Conservation (phyloP, 2,113 vertebrate species). For the Misgurnus mizolepis region DNA sequence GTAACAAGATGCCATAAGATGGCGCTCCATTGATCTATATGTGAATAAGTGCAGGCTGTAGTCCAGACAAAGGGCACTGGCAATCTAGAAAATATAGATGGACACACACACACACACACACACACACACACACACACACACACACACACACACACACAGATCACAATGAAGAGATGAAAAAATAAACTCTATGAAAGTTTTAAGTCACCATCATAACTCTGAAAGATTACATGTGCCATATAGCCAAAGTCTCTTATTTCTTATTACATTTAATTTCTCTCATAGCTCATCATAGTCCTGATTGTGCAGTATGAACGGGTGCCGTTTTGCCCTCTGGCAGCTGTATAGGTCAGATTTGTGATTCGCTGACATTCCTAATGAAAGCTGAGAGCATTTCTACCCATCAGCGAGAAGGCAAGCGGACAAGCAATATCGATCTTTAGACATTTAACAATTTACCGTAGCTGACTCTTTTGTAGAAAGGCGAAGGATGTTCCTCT, state of each 20-base stretch:
- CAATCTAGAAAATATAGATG: not conserved
- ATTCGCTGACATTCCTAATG: constrained; percentile 19
- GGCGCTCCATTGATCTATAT: not conserved
- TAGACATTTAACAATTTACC: constrained; percentile 40
- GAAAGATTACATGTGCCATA: not conserved
- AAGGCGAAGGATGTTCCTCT: not conserved
- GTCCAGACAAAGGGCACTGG: constrained; percentile 10
- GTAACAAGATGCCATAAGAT: not conserved
- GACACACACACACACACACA: not conserved
- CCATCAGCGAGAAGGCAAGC: constrained; percentile 3
- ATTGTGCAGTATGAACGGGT: not conserved
- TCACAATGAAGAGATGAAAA: not conserved
- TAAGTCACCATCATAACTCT: not conserved
- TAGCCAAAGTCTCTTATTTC: not conserved
- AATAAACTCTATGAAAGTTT: not conserved
- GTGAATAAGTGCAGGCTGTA: not conserved
- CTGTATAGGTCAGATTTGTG: constrained; percentile 19
- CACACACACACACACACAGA: too few species aligned
- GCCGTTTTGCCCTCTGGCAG: constrained; percentile 5
- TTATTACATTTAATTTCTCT: not conserved
- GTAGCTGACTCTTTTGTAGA: constrained; percentile 21
- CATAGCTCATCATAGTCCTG: not conserved
- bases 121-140: not conserved
- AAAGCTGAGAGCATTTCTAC: constrained; percentile 20
- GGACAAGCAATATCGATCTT: constrained; percentile 27